Evolutionary conservation across 2,113 vertebrate genomes (phyloP), one percentile per base, ranked within the genome.

Genomic region (Aldabrachelys gigantea): DNA sequence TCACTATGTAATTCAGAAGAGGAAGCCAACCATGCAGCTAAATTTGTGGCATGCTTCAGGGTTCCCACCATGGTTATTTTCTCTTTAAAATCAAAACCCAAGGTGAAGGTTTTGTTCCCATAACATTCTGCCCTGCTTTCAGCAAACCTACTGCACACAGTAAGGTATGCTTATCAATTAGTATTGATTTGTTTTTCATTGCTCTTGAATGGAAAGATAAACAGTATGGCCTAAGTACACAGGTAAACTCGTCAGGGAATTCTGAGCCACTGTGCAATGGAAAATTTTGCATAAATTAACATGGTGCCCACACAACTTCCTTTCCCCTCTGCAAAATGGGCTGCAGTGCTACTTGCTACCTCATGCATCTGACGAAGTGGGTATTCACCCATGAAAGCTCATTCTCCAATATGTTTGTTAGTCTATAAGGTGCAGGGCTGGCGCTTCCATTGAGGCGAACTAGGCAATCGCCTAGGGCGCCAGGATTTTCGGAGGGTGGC

Each of bases 1-100:
- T 96, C 84, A 5, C 50, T 69, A 31, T 92, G 92, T 95, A 95
- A 97, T 96, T 90, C 90, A 41, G 62, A 91, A 91, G 6, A 94
- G 85, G 84, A 97, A 96, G 88, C 69, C 89, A 95, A 54, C 3
- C 65, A 17, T 84, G 50, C 65, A 90, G 59, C 5, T 82, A 90
- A 82, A 94, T 95, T 93, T 92, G 88, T 49, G 72, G 17, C 47
- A 5, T 50, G 59, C 11, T 89, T 91, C 9, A 83, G 72, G 92
- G 84, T 95, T 94, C 94, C 93, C 93, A 96, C 85, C 95, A 19
- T 8, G 12, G 12, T 22, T 4, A 2, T 76, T 85, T 84, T 83
- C 10, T 80, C 82, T 54, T 3, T 22, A 89, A 78, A 85, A n/a
- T 1, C 41, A 90, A 87, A 57, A 16, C 1, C 0, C 2, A 27